Evolutionary conservation across 2,888 invertebrate species (phyloP).

Genomic region (Eucriotettix oculatus): DNA sequence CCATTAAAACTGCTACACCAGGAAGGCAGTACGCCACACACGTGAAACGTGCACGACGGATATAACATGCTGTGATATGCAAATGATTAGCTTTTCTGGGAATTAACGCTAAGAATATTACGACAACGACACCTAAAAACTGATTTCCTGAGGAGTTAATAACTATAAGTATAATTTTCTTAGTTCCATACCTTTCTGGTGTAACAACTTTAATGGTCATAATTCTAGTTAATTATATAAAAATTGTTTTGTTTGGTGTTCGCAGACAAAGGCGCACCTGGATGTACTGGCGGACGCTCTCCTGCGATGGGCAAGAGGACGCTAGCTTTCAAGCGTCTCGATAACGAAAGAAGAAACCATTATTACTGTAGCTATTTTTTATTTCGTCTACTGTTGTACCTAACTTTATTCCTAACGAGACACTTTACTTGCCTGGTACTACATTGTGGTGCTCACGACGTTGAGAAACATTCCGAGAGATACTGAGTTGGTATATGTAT

Average conservation of each 20-base stretch:
- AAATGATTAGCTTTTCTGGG: no score
- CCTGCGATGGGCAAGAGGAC: slow-evolving; percentile 85
- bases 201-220: no score
- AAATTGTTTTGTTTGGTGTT: slow-evolving; percentile 3
- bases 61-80: no score
- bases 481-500: not conserved
- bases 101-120: no score
- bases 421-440: not conserved
- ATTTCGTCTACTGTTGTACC: slow-evolving; percentile 13
- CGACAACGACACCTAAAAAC: no score
- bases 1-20: no score
- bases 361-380: slow-evolving; percentile 10
- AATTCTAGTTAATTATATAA: no score
- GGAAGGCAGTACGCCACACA: no score
- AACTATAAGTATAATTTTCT: no score
- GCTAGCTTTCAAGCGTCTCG: slow-evolving; percentile 35
- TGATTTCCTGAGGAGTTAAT: no score
- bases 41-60: no score
- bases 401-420: slow-evolving; percentile 1
- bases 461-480: not conserved
- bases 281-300: slow-evolving; percentile 89
- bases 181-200: no score
- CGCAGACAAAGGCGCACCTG: slow-evolving; percentile 87
- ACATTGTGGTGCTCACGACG: not conserved
- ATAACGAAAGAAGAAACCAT: slow-evolving; percentile 1